These are phyloP conservation scores for Lissonota sp. DNA, from an alignment of 2,888 invertebrate genomes.

Conservation along the genomic window DNA sequence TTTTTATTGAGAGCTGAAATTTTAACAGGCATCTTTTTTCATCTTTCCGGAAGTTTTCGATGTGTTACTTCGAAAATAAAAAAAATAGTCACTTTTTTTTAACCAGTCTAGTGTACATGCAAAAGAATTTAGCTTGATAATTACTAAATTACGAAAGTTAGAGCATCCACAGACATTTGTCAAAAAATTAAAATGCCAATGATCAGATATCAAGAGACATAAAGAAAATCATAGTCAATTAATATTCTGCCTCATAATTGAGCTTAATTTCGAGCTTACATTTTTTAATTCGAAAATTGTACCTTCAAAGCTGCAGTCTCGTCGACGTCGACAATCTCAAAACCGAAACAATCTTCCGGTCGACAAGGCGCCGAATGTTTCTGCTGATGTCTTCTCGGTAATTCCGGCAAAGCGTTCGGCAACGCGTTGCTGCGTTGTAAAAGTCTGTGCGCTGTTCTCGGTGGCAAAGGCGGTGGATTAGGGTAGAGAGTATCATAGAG, in stretches of 20 bases:
- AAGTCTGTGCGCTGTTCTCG: conserved; percentile 90
- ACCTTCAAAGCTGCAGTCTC: conserved; percentile 84
- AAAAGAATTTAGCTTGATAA: no score
- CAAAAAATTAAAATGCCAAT: no score
- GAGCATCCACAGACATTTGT: no score
- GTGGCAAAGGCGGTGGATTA: conserved; percentile 88
- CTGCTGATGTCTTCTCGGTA: conserved; percentile 89
- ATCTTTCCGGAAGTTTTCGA: no score
- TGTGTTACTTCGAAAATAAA: no score
- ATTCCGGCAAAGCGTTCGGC: conserved; percentile 86
- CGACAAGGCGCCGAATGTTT: conserved; percentile 86
- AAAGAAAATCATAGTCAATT: no score
- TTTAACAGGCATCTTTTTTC: no score
- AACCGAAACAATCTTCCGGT: conserved; percentile 92
- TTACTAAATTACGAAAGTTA: no score
- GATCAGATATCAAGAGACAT: no score
- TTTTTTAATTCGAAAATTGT: conserved; percentile 16
- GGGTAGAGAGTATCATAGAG: conserved; percentile 77
- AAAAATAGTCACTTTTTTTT: not conserved
- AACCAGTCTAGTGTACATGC: no score
- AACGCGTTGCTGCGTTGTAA: conserved; percentile 88
- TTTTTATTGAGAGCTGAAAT: no score
- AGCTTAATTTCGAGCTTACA: not conserved
- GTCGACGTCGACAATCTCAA: conserved; percentile 93
- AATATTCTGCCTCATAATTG: no score